phyloP scores from a whole-genome alignment of 1,140 invertebrate genomes.

The Goniozus legneri region DNA sequence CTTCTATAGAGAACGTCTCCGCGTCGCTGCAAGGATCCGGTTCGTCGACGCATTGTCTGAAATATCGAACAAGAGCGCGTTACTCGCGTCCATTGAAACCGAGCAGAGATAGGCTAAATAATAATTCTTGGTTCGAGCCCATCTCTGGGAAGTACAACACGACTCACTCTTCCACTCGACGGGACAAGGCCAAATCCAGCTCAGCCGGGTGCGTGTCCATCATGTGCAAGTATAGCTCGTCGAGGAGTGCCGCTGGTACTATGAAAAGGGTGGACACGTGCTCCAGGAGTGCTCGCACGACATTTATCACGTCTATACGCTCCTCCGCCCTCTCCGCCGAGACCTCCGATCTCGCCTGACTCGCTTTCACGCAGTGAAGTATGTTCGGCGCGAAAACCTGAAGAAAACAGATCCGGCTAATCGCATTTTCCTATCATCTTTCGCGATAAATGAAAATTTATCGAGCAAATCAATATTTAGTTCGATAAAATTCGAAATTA shows the following conservation, averaged over 20 bases:
- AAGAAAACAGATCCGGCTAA: too few species aligned
- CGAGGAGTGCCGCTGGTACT: slow-evolving; percentile 74
- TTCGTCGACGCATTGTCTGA: slow-evolving; percentile 46
- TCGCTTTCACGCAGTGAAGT: slow-evolving; percentile 71
- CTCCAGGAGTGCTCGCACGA: slow-evolving; percentile 78
- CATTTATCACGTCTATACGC: slow-evolving; percentile 83
- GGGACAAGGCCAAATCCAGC: slow-evolving; percentile 60
- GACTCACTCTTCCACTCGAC: slow-evolving; percentile 60
- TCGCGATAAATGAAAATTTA: too few species aligned
- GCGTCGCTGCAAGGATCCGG: slow-evolving; percentile 44
- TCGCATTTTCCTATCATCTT: too few species aligned
- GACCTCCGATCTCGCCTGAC: slow-evolving; percentile 60
- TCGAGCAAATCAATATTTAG: too few species aligned
- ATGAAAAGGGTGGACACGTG: slow-evolving; percentile 72
- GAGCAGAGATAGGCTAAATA: too few species aligned
- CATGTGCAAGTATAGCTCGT: slow-evolving; percentile 81
- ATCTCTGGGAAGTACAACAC: neutral
- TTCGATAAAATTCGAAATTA: too few species aligned
- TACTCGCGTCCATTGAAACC: neutral
- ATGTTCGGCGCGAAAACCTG: slow-evolving; percentile 89
- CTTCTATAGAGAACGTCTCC: slow-evolving; percentile 44
- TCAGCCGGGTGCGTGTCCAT: slow-evolving; percentile 78
- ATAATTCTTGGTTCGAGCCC: too few species aligned
- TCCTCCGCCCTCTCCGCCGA: slow-evolving; percentile 73
- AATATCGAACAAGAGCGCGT: slow-evolving; percentile 14